Base-by-base conservation (phyloP, 2,797 vertebrate species). In the Paratrypauchen microcephalus region DNA sequence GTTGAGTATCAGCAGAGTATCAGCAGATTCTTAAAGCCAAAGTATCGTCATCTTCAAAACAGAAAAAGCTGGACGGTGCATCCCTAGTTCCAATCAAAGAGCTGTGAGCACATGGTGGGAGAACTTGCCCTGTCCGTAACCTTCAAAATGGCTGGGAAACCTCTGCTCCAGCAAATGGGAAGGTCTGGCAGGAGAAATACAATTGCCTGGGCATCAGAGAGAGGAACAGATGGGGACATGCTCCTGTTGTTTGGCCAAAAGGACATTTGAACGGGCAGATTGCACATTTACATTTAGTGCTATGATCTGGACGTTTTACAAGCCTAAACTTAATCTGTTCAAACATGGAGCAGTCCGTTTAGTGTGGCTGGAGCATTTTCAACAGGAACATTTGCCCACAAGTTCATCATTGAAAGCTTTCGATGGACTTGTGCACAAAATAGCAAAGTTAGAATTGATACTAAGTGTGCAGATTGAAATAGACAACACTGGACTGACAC, bases 211-310 rank as follows among this genome's bases (percentile, higher is more conserved):
- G 88, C 86, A 87, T 77, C 83, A 81, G 89, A 90, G 92, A 90
- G 92, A 90, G 81, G 77, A 98, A 95, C 96, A 95, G 96, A 97
- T 93, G 96, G 96, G 92, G 94, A 95, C 90, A 91, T 93, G 85
- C 93, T 95, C 90, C 95, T 94, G 0, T 93, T 94, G 79, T 94
- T 95, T 84, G 93, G 90, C 90, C 94, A 95, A 88, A 91, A 95
- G 87, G 93, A 93, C 89, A 94, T 92, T 88, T 83, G 93, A 89
- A 96, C 32, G 83, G 92, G 93, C 93, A 96, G 93, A 91, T 94
- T 96, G 94, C 94, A 95, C 96, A 96, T 97, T 92, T 95, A 94
- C 90, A 96, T 91, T 92, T 95, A 95, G 70, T 93, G 92, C 94
- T 95, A 86, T 72, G 92, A 94, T 91, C 77, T 84, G 86, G 89